Percentiles rank a stretch among this genome's conserved stretches.
Evolutionary conservation across 2,113 vertebrate genomes (phyloP).

Genomic region (Epinephelus moara): DNA sequence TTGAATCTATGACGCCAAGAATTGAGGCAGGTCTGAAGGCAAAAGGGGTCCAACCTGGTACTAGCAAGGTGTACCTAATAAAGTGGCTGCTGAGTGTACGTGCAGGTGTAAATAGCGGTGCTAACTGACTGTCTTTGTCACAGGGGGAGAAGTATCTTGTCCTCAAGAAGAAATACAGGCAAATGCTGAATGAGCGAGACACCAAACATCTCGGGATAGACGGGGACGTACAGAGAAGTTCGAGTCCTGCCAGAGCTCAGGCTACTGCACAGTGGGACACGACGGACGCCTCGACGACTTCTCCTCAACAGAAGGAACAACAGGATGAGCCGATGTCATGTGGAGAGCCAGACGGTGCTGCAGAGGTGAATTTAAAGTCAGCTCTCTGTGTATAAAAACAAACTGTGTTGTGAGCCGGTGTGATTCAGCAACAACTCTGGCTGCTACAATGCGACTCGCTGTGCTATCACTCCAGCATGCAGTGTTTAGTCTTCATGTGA

Average conservation of each 20-base stretch:
- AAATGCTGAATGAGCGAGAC: constrained; percentile 75
- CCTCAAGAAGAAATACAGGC: constrained; percentile 86
- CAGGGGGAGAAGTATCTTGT: constrained; percentile 86
- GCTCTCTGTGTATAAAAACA: neutral
- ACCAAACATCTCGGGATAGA: constrained; percentile 13
- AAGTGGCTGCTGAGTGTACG: too few relatives aligned
- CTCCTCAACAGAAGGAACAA: constrained; percentile 3
- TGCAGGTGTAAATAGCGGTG: too few relatives aligned
- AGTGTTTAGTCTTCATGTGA: constrained; percentile 22
- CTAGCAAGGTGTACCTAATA: too few relatives aligned
- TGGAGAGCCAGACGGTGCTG: constrained; percentile 23
- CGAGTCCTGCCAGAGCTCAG: constrained; percentile 14
- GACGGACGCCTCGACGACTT: neutral
- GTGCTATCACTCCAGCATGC: neutral
- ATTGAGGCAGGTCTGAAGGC: too few relatives aligned
- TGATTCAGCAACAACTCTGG: constrained; percentile 10
- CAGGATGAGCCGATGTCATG: constrained; percentile 52
- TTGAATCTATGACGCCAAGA: too few relatives aligned
- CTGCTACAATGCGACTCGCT: neutral
- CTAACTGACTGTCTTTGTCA: constrained; percentile 5
- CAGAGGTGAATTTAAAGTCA: constrained; percentile 68
- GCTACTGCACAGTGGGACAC: constrained; percentile 58
- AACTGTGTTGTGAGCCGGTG: neutral
- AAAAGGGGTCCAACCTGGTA: too few relatives aligned
- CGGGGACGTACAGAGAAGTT: constrained; percentile 15